Percentiles rank a stretch among this genome's conserved stretches.
Conservation (phyloP, 2,113 vertebrate species). For the Xiphophorus hellerii region DNA sequence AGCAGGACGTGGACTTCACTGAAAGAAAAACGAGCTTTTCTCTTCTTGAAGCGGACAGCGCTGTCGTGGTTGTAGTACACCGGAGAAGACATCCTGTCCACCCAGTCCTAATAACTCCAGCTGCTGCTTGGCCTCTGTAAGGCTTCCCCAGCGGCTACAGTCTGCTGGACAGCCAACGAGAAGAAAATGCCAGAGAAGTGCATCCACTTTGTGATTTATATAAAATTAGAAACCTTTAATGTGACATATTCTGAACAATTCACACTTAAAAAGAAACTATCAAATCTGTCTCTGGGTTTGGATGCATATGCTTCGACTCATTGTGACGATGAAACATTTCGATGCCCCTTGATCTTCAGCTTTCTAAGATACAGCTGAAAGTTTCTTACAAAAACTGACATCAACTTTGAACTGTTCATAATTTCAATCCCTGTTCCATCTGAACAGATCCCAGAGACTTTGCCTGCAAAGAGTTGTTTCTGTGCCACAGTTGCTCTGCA, state of each 20-base stretch:
- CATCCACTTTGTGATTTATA: background rate
- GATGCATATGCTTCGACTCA: too few relatives aligned
- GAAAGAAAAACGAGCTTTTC: constrained; percentile 83
- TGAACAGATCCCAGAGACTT: background rate
- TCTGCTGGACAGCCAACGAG: constrained; percentile 11
- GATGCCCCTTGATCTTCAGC: too few relatives aligned
- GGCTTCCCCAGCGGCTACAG: constrained; percentile 10
- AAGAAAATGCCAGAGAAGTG: background rate
- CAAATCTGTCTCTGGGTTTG: too few relatives aligned
- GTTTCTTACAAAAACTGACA: background rate
- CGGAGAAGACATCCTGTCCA: constrained; percentile 76
- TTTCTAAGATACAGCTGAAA: background rate
- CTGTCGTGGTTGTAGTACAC: constrained; percentile 66
- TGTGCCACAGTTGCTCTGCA: too few relatives aligned
- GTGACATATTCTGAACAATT: background rate
- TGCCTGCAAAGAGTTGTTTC: too few relatives aligned
- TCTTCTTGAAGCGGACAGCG: constrained; percentile 76
- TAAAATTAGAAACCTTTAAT: background rate
- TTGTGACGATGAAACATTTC: too few relatives aligned
- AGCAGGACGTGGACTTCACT: constrained; percentile 83
- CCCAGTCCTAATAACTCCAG: constrained; percentile 21
- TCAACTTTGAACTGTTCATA: background rate
- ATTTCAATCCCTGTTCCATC: background rate
- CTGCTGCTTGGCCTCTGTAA: constrained; percentile 6
- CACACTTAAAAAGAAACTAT: too few relatives aligned